Evolutionary conservation across 23 tunicate species (phyloP).

Genomic region (Trididemnum miniatum): DNA sequence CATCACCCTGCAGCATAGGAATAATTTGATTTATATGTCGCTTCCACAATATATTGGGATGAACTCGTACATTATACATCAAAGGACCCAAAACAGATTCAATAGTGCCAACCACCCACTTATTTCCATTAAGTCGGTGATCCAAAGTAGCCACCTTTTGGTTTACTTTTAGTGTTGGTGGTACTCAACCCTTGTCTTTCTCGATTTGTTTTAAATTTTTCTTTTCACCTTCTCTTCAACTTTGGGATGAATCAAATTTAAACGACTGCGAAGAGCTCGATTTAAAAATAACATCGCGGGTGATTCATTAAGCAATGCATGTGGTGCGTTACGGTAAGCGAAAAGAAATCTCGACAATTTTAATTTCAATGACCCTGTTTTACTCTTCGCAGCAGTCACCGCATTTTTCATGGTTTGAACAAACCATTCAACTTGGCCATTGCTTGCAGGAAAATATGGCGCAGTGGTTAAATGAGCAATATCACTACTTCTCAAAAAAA

Average conservation of each 20-base stretch:
- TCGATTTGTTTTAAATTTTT: background rate
- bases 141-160: background rate
- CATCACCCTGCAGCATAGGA: too few relatives aligned
- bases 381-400: background rate
- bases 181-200: background rate
- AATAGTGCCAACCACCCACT: conserved; percentile 11
- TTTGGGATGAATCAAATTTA: background rate
- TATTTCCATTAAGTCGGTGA: background rate
- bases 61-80: background rate
- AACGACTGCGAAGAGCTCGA: background rate
- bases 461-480: background rate
- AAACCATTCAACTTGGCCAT: background rate
- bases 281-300: background rate
- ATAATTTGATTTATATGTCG: background rate
- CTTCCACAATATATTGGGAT: background rate
- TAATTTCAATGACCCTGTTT: background rate
- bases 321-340: background rate
- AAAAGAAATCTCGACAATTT: background rate
- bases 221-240: background rate
- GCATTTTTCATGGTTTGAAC: background rate
- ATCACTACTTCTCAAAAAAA: background rate
- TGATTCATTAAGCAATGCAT: background rate
- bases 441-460: background rate
- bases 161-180: background rate
- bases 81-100: background rate